phyloP scores from a whole-genome alignment of 2,113 vertebrate species.

The Chaetodon trifascialis region DNA sequence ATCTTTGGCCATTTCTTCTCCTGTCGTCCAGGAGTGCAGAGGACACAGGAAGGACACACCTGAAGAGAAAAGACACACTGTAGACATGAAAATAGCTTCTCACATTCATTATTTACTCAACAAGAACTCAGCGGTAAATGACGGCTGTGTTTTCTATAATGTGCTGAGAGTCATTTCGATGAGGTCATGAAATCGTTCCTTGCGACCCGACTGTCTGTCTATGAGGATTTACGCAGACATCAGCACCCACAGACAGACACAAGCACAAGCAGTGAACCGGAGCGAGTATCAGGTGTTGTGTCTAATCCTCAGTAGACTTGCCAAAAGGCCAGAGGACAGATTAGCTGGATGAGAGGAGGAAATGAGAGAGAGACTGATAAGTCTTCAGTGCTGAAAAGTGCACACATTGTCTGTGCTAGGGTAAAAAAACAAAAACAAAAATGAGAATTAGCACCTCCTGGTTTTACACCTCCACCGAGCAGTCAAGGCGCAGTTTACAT shows the following conservation, averaged over 20 bases:
- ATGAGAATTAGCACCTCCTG: no score
- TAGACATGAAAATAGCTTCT: background rate
- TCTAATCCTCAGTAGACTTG: slow-evolving; percentile 66
- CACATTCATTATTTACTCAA: background rate
- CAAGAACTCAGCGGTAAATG: background rate
- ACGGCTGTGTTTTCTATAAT: background rate
- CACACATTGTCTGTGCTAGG: slow-evolving; percentile 9
- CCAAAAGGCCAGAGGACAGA: slow-evolving; percentile 69
- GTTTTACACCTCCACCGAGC: no score
- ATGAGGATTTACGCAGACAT: slow-evolving; percentile 37
- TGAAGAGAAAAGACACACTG: slow-evolving; percentile 59
- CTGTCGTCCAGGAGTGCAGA: slow-evolving; percentile 93
- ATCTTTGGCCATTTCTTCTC: slow-evolving; percentile 92
- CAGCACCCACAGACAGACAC: slow-evolving; percentile 51
- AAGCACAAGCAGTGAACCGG: slow-evolving; percentile 41
- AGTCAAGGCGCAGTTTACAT: no score
- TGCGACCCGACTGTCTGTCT: background rate
- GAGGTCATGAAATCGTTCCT: background rate
- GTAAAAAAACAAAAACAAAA: background rate
- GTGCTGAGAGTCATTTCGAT: background rate
- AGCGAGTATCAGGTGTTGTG: slow-evolving; percentile 70
- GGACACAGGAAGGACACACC: slow-evolving; percentile 92
- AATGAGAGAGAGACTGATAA: slow-evolving; percentile 58
- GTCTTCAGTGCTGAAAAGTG: slow-evolving; percentile 9
- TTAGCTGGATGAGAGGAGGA: slow-evolving; percentile 67